Evolutionary conservation across 2,113 vertebrate species (phyloP).

Genomic region (Phaethornis superciliosus): DNA sequence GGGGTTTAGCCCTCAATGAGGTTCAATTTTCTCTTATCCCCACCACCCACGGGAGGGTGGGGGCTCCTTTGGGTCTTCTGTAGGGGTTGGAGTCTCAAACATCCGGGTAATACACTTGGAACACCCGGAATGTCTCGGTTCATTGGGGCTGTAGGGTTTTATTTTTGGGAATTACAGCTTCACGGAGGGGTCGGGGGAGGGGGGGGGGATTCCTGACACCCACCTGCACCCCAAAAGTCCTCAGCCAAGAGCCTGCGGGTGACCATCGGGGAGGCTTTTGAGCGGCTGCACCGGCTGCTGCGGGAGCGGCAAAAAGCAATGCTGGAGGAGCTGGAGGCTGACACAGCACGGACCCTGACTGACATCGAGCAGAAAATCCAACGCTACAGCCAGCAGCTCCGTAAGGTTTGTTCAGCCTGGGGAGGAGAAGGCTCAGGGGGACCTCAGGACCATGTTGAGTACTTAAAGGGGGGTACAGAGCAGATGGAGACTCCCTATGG

Average conservation of each 20-base stretch:
- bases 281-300: slow-evolving; percentile 92
- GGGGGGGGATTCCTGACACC: not conserved
- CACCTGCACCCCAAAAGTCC: slow-evolving; percentile 74
- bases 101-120: not conserved
- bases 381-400: slow-evolving; percentile 95
- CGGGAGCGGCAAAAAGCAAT: slow-evolving; percentile 97
- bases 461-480: too few species aligned
- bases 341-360: slow-evolving; percentile 89
- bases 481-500: too few species aligned
- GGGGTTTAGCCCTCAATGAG: not conserved
- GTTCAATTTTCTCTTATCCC: not conserved
- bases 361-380: slow-evolving; percentile 99
- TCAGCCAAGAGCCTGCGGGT: slow-evolving; percentile 92
- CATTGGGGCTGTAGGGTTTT: not conserved
- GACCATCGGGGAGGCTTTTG: slow-evolving; percentile 92
- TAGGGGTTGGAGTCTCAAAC: not conserved
- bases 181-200: not conserved
- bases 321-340: slow-evolving; percentile 95
- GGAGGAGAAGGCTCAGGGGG: too few species aligned
- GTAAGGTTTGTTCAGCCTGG: slow-evolving; percentile 75
- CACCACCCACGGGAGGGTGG: too few species aligned
- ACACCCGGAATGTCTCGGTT: fast-evolving
- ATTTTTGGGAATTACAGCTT: not conserved
- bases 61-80: not conserved
- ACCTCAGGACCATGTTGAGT: too few species aligned